A percentile compares a stretch with the other conserved stretches of the same genome.
Conservation (phyloP, 2,888 invertebrate species). For the Drosophila falleni region DNA sequence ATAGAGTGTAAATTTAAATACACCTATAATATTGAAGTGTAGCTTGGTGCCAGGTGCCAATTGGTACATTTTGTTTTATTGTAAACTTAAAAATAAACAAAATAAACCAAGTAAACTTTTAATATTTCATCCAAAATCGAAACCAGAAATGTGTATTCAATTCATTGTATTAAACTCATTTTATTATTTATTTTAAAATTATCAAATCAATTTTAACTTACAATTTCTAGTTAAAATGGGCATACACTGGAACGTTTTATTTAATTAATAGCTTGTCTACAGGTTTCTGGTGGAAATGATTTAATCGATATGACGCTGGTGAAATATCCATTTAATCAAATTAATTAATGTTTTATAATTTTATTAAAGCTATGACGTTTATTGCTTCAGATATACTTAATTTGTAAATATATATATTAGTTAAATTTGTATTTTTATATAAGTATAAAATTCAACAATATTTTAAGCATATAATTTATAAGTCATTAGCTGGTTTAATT, state of each 20-base stretch:
- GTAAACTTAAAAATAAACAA: conserved; percentile 4
- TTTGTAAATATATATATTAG: no score
- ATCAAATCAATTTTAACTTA: conserved; percentile 11
- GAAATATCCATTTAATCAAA: neutral
- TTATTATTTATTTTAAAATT: conserved; percentile 26
- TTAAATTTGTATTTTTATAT: neutral
- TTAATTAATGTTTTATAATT: neutral
- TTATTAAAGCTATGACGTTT: neutral
- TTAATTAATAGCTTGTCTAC: neutral
- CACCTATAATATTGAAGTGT: neutral
- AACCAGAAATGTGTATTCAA: conserved; percentile 8
- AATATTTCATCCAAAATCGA: neutral
- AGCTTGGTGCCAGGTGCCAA: conserved; percentile 1
- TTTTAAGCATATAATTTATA: neutral
- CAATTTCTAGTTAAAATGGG: conserved; percentile 14
- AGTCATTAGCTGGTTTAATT: neutral
- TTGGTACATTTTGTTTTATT: neutral
- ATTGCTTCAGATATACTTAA: neutral
- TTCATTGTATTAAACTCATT: conserved; percentile 6
- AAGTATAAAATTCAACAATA: neutral
- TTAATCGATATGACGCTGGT: neutral
- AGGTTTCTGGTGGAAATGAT: neutral
- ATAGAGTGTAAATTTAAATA: neutral
- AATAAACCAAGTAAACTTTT: neutral
- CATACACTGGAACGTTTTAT: conserved; percentile 8